phyloP scores from a whole-genome alignment of 2,797 vertebrate genomes.

The Chlorospingus flavigularis region DNA sequence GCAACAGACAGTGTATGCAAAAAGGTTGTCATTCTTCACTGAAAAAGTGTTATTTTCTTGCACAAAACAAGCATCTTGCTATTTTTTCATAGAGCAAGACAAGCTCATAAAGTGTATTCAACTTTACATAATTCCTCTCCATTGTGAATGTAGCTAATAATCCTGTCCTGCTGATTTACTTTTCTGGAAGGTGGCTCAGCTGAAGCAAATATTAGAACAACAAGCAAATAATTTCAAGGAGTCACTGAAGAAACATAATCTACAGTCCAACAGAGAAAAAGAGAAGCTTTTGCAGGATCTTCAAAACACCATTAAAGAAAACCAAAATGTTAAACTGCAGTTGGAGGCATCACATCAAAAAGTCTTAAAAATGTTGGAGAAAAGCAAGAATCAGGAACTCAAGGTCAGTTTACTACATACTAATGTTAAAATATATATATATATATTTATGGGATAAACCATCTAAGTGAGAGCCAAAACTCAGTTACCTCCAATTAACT shows the following conservation, averaged over 20 bases:
- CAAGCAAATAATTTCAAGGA: constrained; percentile 55
- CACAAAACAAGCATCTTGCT: background rate
- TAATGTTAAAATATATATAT: background rate
- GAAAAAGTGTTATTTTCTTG: background rate
- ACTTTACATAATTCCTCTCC: background rate
- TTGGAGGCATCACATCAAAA: constrained; percentile 76
- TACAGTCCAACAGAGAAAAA: constrained; percentile 80
- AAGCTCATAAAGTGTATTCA: background rate
- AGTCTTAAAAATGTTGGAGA: constrained; percentile 61
- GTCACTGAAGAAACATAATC: constrained; percentile 74
- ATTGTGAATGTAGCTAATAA: constrained; percentile 4
- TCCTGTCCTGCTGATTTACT: background rate
- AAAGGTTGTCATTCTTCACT: background rate
- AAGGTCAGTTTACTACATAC: constrained; percentile 52
- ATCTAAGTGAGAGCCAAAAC: background rate
- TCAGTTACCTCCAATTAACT: background rate
- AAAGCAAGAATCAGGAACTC: constrained; percentile 68
- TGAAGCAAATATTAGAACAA: constrained; percentile 68
- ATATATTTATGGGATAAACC: background rate
- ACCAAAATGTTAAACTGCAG: constrained; percentile 80
- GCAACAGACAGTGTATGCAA: background rate
- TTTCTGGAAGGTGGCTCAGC: constrained; percentile 60
- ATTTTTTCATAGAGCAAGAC: background rate
- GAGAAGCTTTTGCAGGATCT: constrained; percentile 84
- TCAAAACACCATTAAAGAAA: constrained; percentile 83